Conservation (phyloP, 2,113 vertebrate genomes). For the Anser cygnoides region DNA sequence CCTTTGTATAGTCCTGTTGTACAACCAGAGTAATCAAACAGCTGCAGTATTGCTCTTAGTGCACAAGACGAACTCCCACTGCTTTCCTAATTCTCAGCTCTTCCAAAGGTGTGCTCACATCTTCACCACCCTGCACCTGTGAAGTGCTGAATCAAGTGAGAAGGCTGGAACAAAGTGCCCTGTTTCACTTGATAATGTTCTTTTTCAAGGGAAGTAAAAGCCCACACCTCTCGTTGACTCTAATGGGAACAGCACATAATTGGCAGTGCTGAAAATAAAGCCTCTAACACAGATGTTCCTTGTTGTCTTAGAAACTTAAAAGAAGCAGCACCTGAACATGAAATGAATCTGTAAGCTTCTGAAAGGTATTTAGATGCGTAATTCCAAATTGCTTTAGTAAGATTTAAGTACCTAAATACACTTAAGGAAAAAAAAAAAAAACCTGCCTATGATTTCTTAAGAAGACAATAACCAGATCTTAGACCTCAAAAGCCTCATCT, state of each 20-base stretch:
- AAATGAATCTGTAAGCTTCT: background rate
- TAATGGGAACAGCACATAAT: slow-evolving; percentile 3
- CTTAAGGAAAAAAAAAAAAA: background rate
- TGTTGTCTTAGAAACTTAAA: background rate
- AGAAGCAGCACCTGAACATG: background rate
- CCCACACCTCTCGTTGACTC: slow-evolving; percentile 19
- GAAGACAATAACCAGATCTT: background rate
- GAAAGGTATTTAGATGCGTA: background rate
- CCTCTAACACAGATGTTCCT: background rate
- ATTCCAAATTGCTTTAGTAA: background rate
- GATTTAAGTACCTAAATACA: background rate
- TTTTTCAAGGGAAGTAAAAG: background rate
- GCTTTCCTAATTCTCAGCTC: background rate
- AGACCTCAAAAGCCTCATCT: background rate
- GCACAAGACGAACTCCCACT: background rate
- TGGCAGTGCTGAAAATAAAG: slow-evolving; percentile 22
- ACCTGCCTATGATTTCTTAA: background rate
- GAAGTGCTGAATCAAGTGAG: background rate
- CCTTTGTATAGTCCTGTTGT: background rate
- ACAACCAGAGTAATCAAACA: background rate
- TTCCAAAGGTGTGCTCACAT: background rate
- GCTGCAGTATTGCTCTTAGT: background rate
- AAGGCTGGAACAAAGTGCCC: background rate
- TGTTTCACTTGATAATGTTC: background rate
- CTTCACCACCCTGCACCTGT: background rate